phyloP scores from a whole-genome alignment of 2,113 vertebrate species.

The Alexandromys fortis region DNA sequence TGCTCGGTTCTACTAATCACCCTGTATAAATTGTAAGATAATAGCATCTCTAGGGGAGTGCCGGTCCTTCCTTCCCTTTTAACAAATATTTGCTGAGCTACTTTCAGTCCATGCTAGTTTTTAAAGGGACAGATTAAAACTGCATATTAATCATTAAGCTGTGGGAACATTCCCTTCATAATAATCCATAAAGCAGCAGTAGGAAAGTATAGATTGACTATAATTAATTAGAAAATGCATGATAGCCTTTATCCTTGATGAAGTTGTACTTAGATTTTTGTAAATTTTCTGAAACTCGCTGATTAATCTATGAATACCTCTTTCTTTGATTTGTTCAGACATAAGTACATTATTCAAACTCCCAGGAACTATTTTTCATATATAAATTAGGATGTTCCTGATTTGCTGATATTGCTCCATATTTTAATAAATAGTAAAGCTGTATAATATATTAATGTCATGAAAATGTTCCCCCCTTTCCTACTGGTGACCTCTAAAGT shows the following conservation, averaged over 20 bases:
- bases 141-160: conserved; percentile 36
- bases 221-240: conserved; percentile 38
- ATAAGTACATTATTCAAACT: conserved; percentile 17
- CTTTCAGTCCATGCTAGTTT: conserved; percentile 49
- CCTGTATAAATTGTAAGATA: conserved; percentile 48
- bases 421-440: conserved; percentile 8
- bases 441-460: neutral
- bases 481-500: neutral
- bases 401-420: neutral
- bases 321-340: conserved; percentile 22
- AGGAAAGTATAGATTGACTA: neutral
- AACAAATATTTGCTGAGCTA: conserved; percentile 64
- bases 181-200: neutral
- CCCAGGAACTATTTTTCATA: neutral
- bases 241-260: neutral
- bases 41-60: conserved; percentile 41
- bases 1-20: conserved; percentile 27
- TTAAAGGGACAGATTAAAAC: conserved; percentile 48
- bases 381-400: neutral
- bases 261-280: conserved; percentile 24
- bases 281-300: conserved; percentile 6
- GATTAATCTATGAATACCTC: neutral
- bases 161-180: conserved; percentile 13
- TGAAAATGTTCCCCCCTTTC: neutral
- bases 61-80: conserved; percentile 26